Conservation (phyloP, 2,888 invertebrate species). For the Lottia scabra region DNA sequence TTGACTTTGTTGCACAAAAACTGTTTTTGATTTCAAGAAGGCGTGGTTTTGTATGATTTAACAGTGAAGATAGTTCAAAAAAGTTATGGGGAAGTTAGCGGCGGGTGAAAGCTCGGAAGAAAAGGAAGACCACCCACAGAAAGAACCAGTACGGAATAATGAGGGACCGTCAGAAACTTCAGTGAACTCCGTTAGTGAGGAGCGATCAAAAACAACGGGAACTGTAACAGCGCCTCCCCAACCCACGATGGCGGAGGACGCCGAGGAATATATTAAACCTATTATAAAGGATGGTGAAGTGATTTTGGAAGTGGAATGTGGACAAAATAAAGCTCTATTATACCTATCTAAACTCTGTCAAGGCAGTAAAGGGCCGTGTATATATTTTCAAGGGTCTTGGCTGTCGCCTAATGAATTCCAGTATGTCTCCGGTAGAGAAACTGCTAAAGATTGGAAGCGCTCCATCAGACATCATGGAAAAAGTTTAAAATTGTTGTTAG, state of each 20-base stretch:
- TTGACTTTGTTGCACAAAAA: conserved; percentile 3
- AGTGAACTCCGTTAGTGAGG: conserved; percentile 11
- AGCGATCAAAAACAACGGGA: conserved; percentile 9
- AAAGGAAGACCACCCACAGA: not conserved
- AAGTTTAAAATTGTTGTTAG: conserved; percentile 69
- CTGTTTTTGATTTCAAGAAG: conserved; percentile 1
- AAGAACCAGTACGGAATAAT: conserved; percentile 6
- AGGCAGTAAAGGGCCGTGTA: conserved; percentile 70
- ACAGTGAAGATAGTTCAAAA: not conserved
- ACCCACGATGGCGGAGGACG: conserved; percentile 18
- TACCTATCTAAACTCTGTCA: conserved; percentile 68
- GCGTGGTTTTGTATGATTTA: not conserved
- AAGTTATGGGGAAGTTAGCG: not conserved
- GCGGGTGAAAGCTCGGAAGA: not conserved
- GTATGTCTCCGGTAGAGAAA: conserved; percentile 69
- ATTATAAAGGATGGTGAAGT: conserved; percentile 52
- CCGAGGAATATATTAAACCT: conserved; percentile 39
- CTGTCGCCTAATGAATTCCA: conserved; percentile 72
- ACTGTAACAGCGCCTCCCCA: conserved; percentile 5
- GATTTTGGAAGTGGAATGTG: conserved; percentile 67
- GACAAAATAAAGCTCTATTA: conserved; percentile 63
- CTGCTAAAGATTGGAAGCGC: conserved; percentile 70
- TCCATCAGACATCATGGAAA: conserved; percentile 70
- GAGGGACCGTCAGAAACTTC: conserved; percentile 10
- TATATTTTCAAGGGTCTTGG: conserved; percentile 67